Evolutionary conservation across 2,113 vertebrate species (phyloP).

Genomic region (Quiscalus mexicanus): DNA sequence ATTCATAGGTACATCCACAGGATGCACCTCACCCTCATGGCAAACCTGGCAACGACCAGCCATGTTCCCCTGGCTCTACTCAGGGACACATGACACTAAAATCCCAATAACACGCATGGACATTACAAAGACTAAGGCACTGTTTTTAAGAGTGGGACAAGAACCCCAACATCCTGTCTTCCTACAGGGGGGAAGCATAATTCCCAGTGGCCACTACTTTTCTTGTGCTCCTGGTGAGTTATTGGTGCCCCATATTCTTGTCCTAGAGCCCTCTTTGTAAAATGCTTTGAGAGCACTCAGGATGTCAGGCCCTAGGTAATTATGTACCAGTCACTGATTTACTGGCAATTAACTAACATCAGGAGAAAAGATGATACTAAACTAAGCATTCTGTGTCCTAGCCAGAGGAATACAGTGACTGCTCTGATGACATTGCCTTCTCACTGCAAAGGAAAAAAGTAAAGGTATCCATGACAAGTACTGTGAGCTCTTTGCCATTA

Average conservation of each 20-base stretch:
- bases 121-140: background rate
- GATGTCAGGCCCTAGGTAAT: background rate
- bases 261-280: background rate
- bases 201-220: background rate
- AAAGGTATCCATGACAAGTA: background rate
- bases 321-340: background rate
- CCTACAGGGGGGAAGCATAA: background rate
- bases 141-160: background rate
- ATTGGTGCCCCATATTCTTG: background rate
- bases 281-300: background rate
- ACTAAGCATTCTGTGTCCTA: background rate
- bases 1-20: background rate
- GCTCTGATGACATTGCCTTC: background rate
- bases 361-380: background rate
- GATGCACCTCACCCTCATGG: background rate
- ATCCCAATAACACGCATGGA: background rate
- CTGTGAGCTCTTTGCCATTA: background rate
- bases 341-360: background rate
- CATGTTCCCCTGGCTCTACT: background rate
- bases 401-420: background rate
- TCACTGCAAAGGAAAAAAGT: background rate
- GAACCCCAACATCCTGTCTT: background rate
- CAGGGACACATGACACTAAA: background rate
- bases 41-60: background rate
- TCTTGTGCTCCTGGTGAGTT: background rate